Percentiles rank a stretch among this genome's conserved stretches.
phyloP scores from a whole-genome alignment of 2,888 invertebrate genomes.

The Polia nebulosa region DNA sequence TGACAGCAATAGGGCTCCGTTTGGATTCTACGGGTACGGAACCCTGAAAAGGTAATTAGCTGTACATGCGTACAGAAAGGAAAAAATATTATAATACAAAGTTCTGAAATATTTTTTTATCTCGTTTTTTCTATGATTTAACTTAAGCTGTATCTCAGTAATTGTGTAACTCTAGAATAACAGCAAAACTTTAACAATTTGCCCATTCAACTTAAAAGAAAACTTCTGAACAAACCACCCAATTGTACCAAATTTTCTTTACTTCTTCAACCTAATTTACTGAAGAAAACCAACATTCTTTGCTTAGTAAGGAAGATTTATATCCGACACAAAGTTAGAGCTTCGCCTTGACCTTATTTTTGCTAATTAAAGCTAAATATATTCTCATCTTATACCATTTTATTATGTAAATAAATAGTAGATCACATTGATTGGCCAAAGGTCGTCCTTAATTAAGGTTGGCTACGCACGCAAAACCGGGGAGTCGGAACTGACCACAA shows the following conservation, averaged over 20 bases:
- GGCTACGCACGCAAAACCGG: slow-evolving; percentile 57
- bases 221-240: slow-evolving; percentile 9
- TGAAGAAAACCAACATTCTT: slow-evolving; percentile 12
- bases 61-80: not conserved
- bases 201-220: slow-evolving; percentile 2
- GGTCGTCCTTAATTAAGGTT: slow-evolving; percentile 64
- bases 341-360: slow-evolving; percentile 31
- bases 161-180: not conserved
- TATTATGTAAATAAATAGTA: slow-evolving; percentile 59
- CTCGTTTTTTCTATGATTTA: not conserved
- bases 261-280: slow-evolving; percentile 33
- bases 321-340: slow-evolving; percentile 7
- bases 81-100: not conserved
- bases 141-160: not conserved
- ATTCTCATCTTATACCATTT: slow-evolving; percentile 52
- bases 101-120: not conserved
- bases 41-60: too few species aligned
- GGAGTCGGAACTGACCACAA: slow-evolving; percentile 52
- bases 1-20: too few species aligned
- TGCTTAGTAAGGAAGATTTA: slow-evolving; percentile 22
- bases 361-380: slow-evolving; percentile 38
- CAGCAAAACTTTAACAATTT: slow-evolving; percentile 19
- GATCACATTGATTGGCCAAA: slow-evolving; percentile 54
- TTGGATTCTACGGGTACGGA: too few species aligned
- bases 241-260: slow-evolving; percentile 3